Percentiles rank a stretch among this genome's conserved stretches.
Conservation (phyloP, 2,113 vertebrate genomes). For the Chaetura pelagica region DNA sequence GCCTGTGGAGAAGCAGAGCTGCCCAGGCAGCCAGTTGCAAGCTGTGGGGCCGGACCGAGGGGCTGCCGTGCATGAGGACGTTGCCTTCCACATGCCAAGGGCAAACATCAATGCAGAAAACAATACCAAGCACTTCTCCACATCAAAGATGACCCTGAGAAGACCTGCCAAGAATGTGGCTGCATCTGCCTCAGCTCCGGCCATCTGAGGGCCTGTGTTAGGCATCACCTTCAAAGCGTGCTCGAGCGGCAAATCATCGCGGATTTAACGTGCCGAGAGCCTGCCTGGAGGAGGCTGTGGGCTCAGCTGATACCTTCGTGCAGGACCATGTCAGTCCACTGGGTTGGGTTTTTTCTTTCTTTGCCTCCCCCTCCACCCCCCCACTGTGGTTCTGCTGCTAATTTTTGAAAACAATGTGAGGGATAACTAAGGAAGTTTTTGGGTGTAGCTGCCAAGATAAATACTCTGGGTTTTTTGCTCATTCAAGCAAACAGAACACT, state of each 20-base stretch:
- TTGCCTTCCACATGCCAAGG: conserved; percentile 23
- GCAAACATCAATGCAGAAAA: conserved; percentile 55
- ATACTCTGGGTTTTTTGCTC: neutral
- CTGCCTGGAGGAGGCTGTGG: rapidly evolving
- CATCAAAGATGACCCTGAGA: conserved; percentile 68
- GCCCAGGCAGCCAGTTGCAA: neutral
- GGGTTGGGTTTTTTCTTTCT: neutral
- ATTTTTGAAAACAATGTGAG: neutral
- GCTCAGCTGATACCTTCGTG: neutral
- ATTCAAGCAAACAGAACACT: neutral
- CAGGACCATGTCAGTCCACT: neutral
- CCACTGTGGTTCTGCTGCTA: neutral
- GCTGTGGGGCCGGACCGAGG: rapidly evolving
- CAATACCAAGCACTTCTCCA: conserved; percentile 61
- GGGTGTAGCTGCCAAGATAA: neutral
- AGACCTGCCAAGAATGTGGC: conserved; percentile 70
- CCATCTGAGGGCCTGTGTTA: conserved; percentile 25
- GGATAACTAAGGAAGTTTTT: neutral
- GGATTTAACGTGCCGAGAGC: neutral
- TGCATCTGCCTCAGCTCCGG: conserved; percentile 54
- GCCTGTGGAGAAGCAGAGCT: neutral
- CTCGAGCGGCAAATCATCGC: neutral
- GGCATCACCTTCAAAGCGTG: conserved; percentile 36
- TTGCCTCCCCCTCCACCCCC: neutral
- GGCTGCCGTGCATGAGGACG: neutral